Conservation (phyloP, 2,888 invertebrate genomes). For the Polymixis lichenea region DNA sequence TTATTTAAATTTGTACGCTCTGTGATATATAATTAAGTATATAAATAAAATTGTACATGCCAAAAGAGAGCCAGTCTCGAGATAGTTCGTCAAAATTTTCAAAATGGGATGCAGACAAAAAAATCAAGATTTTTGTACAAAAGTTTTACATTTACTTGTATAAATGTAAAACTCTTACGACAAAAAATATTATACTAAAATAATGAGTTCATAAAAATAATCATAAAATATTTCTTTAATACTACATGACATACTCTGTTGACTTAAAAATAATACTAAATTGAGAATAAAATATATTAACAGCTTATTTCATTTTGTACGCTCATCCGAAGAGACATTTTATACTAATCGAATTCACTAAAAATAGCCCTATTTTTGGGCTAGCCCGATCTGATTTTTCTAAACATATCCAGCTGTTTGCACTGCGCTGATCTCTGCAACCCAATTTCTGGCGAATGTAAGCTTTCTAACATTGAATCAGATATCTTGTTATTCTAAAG, state of each 20-base stretch:
- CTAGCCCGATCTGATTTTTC: neutral
- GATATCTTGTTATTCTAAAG: neutral
- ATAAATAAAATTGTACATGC: slow-evolving; percentile 11
- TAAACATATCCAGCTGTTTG: neutral
- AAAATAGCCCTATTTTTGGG: neutral
- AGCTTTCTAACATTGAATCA: neutral
- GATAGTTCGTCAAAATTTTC: neutral
- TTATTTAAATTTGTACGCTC: neutral
- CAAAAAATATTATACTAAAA: slow-evolving; percentile 21
- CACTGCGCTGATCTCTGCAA: neutral
- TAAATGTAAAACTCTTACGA: neutral
- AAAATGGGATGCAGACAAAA: too few relatives aligned
- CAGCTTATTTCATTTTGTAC: slow-evolving; percentile 13
- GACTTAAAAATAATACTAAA: slow-evolving; percentile 51
- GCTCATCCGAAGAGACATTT: slow-evolving; percentile 16
- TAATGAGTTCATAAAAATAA: slow-evolving; percentile 39
- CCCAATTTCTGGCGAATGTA: neutral
- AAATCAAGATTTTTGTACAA: neutral
- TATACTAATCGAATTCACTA: slow-evolving; percentile 5
- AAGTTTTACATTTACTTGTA: neutral
- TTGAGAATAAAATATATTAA: slow-evolving; percentile 50
- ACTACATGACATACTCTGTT: slow-evolving; percentile 37
- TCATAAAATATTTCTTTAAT: slow-evolving; percentile 55
- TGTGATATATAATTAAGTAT: neutral
- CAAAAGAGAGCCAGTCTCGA: slow-evolving; percentile 44